Evolutionary conservation across 35 echinoderm and acorn worm genomes (phyloP).

Genomic region (Heliocidaris tuberculata): DNA sequence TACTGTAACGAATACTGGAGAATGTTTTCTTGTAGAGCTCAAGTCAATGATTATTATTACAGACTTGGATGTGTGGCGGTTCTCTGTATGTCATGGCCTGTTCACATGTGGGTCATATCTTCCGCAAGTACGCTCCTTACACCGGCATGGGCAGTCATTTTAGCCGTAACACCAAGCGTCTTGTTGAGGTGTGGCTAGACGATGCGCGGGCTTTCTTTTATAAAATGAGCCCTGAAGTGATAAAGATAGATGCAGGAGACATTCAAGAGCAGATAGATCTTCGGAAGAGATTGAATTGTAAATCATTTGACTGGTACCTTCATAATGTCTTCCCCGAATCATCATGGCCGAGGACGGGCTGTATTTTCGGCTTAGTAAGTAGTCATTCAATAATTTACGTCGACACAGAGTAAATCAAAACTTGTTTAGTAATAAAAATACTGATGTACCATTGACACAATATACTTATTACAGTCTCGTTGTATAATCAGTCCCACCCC

Average conservation of each 20-base stretch:
- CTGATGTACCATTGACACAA: too few relatives aligned
- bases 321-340: constrained; percentile 19
- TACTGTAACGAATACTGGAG: background rate
- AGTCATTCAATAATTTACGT: background rate
- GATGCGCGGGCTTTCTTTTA: background rate
- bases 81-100: constrained; percentile 55
- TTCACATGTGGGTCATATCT: constrained; percentile 68
- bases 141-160: background rate
- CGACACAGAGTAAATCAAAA: too few relatives aligned
- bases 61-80: constrained; percentile 86
- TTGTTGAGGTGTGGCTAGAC: constrained; percentile 13
- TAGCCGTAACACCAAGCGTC: background rate
- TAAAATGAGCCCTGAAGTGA: background rate
- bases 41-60: background rate
- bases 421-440: too few relatives aligned
- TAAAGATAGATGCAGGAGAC: background rate
- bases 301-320: constrained; percentile 25
- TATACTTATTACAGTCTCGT: too few relatives aligned
- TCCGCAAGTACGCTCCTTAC: background rate
- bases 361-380: constrained; percentile 16
- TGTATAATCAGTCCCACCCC: too few relatives aligned
- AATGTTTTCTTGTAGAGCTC: background rate
- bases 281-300: background rate
- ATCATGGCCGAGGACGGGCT: background rate
- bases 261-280: background rate